Evolutionary conservation across 1,140 invertebrate species (phyloP).

Genomic region (Anthonomus grandis): DNA sequence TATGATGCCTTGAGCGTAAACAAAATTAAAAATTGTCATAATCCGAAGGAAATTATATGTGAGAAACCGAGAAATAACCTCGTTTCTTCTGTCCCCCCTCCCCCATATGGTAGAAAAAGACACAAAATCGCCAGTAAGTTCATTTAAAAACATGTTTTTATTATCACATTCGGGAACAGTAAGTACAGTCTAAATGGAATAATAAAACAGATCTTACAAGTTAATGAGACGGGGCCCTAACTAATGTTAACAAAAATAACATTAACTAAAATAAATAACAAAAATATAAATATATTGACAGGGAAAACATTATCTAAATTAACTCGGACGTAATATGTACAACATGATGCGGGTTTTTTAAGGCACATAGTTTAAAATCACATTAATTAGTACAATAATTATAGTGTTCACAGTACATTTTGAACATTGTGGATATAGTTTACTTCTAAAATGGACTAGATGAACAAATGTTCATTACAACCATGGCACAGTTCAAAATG

Average conservation of each 20-base stretch:
- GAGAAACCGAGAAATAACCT: no score
- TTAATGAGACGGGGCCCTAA: no score
- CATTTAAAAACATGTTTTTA: constrained; percentile 46
- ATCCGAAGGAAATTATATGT: no score
- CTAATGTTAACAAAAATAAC: constrained; percentile 39
- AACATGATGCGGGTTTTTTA: constrained; percentile 22
- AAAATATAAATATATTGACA: constrained; percentile 42
- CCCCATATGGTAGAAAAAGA: no score
- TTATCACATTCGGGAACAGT: constrained; percentile 46
- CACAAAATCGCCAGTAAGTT: constrained; percentile 37
- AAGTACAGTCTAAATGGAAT: no score
- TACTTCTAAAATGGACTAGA: constrained; percentile 19
- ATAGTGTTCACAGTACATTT: constrained; percentile 6
- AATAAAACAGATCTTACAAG: no score
- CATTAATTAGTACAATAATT: not conserved
- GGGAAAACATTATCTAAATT: constrained; percentile 42
- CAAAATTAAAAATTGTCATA: no score
- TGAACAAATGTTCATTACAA: constrained; percentile 9
- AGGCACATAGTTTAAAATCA: constrained; percentile 15
- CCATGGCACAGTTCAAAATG: constrained; percentile 14
- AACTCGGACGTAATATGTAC: constrained; percentile 33
- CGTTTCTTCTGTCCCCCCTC: no score
- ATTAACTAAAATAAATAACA: constrained; percentile 45
- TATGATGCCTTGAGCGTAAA: no score
- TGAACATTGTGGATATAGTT: constrained; percentile 7